Evolutionary conservation across 2,888 invertebrate species (phyloP), one percentile per base, ranked within the genome.

Genomic region (Agrotis ipsilon): DNA sequence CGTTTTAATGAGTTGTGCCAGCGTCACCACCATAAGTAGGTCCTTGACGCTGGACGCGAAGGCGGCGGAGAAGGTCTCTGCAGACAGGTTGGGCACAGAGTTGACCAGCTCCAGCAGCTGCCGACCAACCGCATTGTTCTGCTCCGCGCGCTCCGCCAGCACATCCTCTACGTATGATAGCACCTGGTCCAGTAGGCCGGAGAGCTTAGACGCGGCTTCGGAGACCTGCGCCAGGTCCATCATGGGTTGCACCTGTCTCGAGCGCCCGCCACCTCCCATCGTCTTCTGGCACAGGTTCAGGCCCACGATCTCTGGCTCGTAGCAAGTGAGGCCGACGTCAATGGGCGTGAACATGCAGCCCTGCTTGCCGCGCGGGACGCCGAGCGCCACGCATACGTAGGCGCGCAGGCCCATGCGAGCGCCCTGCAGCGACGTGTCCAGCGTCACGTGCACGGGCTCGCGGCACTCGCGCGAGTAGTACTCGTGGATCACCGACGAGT

Each of bases 291-390:
- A 98, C 62, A 99, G 95, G 90, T 98, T 98, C 65, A 98, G 91
- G 0, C 97, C 98, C 69, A 98, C 98, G 48, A 97, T 96, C 95
- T 99, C 99, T 1, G 99, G 99, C 90, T 99, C 98, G 91, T 99
- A 99, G 87, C 98, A 98, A 18, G 97, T 97, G 70, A 99, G 97
- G 88, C 98, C 98, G 13, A 99, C 98, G 83, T 98, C 98, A 49
- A 99, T 98, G 39, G 99, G 99, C 0, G 99, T 99, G 94, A 99
- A 99, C 99, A 99, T 98, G 91, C 98, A 98, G 78, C 99, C 99
- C 89, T 97, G 97, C 91, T 98, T 98, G 78, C 99, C 99, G 80
- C 98, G 98, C 58, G 99, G 99, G 57, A 99, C 99, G 55, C 99
- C 99, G 75, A 99, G 97, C 78, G 98, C 97, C 16, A 99, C 98